Conservation (phyloP, 2,113 vertebrate species). For the Ceyx cyanopectus region DNA sequence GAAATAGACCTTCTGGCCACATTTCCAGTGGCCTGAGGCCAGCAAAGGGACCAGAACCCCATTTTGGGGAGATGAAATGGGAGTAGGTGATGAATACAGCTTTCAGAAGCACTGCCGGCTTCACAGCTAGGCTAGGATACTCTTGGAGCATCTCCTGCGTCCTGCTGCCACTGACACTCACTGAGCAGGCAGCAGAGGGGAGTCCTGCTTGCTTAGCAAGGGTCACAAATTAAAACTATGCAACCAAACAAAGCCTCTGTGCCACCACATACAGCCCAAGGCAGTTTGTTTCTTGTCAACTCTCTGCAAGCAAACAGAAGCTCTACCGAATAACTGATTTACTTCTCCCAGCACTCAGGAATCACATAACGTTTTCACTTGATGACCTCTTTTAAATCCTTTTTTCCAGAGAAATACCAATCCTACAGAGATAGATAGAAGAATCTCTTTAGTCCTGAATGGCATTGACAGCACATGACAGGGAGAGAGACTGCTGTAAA, state of each 20-base stretch:
- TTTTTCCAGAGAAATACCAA: not conserved
- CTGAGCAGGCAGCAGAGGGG: not conserved
- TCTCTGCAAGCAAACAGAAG: not conserved
- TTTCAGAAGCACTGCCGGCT: not conserved
- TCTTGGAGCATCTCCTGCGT: not conserved
- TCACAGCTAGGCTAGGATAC: not conserved
- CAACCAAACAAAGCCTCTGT: not conserved
- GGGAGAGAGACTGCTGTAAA: not conserved
- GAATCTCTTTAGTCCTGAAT: not conserved
- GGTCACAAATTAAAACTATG: not conserved
- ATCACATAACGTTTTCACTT: not conserved
- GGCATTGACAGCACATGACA: not conserved
- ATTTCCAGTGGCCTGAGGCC: not conserved
- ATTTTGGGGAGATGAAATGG: not conserved
- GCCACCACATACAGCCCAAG: not conserved
- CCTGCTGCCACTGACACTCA: fast-evolving
- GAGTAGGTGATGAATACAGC: not conserved
- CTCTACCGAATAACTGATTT: fast-evolving
- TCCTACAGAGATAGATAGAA: not conserved
- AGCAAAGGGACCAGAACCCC: not conserved
- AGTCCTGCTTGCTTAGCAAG: fast-evolving
- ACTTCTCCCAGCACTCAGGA: not conserved
- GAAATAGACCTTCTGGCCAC: not conserved
- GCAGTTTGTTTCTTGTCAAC: not conserved
- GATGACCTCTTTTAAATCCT: not conserved